A percentile compares a stretch with the other conserved stretches of the same genome.
phyloP scores from a whole-genome alignment of 2,888 invertebrate genomes.

The Cantharis nigra region DNA sequence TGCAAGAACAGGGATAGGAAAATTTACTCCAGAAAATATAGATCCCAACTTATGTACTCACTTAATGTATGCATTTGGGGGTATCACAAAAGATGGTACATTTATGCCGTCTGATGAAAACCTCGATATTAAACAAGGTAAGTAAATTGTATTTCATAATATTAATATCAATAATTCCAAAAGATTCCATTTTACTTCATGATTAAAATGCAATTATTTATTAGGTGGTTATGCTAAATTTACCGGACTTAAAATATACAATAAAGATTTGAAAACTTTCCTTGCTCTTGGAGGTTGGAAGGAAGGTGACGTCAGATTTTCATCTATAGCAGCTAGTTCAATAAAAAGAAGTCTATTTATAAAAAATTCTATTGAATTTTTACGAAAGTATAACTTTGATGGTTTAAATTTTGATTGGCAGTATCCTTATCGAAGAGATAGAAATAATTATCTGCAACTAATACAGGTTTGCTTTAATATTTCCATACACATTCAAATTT shows the following conservation, averaged over 20 bases:
- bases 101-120: background rate
- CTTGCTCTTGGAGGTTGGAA: background rate
- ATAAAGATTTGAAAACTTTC: background rate
- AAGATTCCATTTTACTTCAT: too few species aligned
- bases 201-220: too few species aligned
- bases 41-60: background rate
- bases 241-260: background rate
- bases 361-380: background rate
- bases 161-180: too few species aligned
- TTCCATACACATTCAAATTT: fast-evolving
- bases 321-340: background rate
- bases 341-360: background rate
- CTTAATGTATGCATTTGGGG: background rate
- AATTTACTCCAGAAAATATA: background rate
- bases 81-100: background rate
- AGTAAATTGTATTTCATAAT: too few species aligned
- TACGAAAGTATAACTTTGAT: background rate
- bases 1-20: background rate
- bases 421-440: background rate
- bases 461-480: background rate
- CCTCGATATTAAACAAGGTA: background rate
- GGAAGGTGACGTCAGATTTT: background rate
- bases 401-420: background rate
- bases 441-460: background rate
- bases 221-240: background rate